Percentiles rank a stretch among this genome's conserved stretches.
Evolutionary conservation across 2,888 invertebrate genomes (phyloP).

Genomic region (Microlaimidae sp.): DNA sequence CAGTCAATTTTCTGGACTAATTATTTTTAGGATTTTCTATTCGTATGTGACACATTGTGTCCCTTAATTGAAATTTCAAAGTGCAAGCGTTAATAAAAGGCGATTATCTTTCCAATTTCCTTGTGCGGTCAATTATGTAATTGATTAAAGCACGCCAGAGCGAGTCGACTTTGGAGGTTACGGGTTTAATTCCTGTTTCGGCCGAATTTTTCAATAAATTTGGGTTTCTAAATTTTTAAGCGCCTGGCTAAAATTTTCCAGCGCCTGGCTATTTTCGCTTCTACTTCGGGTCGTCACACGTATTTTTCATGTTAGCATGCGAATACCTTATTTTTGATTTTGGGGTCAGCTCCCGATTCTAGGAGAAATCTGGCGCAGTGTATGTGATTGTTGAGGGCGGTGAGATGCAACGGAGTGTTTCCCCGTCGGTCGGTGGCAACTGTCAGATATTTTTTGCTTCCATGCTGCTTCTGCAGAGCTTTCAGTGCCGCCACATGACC

Average conservation of each 20-base stretch:
- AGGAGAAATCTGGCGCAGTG: conserved; percentile 23
- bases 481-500: background rate
- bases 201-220: background rate
- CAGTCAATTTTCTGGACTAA: too few species aligned
- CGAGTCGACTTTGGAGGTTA: background rate
- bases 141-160: too few species aligned
- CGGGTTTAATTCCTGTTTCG: background rate
- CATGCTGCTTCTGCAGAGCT: background rate
- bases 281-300: too few species aligned
- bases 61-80: too few species aligned
- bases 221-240: too few species aligned
- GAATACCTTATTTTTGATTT: conserved; percentile 19
- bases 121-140: too few species aligned
- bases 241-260: background rate
- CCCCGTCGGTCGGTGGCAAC: conserved; percentile 22
- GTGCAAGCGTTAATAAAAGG: too few species aligned
- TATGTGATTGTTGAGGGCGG: conserved; percentile 25
- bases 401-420: conserved; percentile 29
- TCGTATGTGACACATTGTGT: too few species aligned
- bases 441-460: background rate
- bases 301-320: background rate
- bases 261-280: background rate
- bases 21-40: too few species aligned
- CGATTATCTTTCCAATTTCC: too few species aligned
- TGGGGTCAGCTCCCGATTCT: conserved; percentile 24